Evolutionary conservation across 2,888 invertebrate genomes (phyloP), one percentile per base, ranked within the genome.

Genomic region (Lepeophtheirus nordmannii): DNA sequence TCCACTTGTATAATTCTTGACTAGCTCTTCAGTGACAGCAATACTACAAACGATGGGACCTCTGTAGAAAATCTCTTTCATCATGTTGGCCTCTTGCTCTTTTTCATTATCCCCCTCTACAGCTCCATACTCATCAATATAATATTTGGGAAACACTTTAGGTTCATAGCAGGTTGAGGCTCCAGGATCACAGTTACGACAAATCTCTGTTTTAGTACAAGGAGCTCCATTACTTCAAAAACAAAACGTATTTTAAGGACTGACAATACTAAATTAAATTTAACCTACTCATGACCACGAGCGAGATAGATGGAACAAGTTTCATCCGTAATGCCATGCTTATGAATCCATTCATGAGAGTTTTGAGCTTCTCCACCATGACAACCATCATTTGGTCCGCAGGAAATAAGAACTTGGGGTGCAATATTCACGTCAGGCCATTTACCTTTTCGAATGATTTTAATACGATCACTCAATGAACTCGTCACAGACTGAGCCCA

Each of bases 351-450:
- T 23, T 23, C 22, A 30, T 65, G 57, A n/a, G 65, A 57, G 3
- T 22, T 38, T 30, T 39, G 30, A n/a, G 58, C 37, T 38, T 65
- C 65, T 10, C 65, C 65, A 10, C 65, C 65, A 37, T 65, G 65
- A 40, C 65, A 65, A 17, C 65, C 65, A 7, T 58, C 58, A 10
- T 30, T 53, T 11, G 65, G 65, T 14, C 65, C 65, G 11, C 65
- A 65, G n/a, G 65, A 65, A 17, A 65, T 65, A 10, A 65, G 17
- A 7, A 65, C 65, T 37, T 65, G 65, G 8, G 65, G 65, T 2
- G 65, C 46, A 58, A 65, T 65, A 23, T 65, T 65, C 39, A 65
- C 20, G 38, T 65, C 65, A 9, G 65, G 65, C 65, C 65, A 65
- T 17, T 30, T 39, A 10, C 37, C 65, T 30, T 65, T 65, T 12